Evolutionary conservation across 2,888 invertebrate genomes (phyloP).

Genomic region (Nematopogon swammerdamellus): DNA sequence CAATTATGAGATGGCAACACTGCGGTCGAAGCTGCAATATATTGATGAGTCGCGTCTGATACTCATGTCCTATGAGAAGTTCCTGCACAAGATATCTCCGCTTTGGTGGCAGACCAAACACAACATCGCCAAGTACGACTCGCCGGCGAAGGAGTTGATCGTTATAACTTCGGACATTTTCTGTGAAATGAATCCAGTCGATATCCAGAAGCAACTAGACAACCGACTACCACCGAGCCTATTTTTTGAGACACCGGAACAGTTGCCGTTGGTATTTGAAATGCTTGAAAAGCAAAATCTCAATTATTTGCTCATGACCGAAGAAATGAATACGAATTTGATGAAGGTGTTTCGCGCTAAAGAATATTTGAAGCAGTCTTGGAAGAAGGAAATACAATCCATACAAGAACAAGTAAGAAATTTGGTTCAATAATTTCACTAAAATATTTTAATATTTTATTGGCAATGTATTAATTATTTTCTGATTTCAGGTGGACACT

Average conservation of each 20-base stretch:
- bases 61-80: slow-evolving; percentile 39
- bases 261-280: slow-evolving; percentile 30
- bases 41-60: slow-evolving; percentile 40
- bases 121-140: slow-evolving; percentile 23
- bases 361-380: slow-evolving; percentile 22
- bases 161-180: slow-evolving; percentile 30
- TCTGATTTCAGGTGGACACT: slow-evolving; percentile 26
- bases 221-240: slow-evolving; percentile 28
- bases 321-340: slow-evolving; percentile 36
- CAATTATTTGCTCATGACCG: slow-evolving; percentile 40
- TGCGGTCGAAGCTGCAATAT: slow-evolving; percentile 43
- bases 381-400: slow-evolving; percentile 27
- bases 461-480: background rate
- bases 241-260: slow-evolving; percentile 36
- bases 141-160: slow-evolving; percentile 26
- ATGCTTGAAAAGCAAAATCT: slow-evolving; percentile 42
- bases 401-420: slow-evolving; percentile 33
- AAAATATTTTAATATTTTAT: slow-evolving; percentile 1
- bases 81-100: slow-evolving; percentile 38
- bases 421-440: too few species aligned
- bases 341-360: slow-evolving; percentile 34
- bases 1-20: slow-evolving; percentile 34
- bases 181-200: slow-evolving; percentile 22
- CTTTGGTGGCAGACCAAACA: slow-evolving; percentile 37
- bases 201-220: slow-evolving; percentile 22